Conservation (phyloP, 1,140 invertebrate species). For the Magallana ariakensis region DNA sequence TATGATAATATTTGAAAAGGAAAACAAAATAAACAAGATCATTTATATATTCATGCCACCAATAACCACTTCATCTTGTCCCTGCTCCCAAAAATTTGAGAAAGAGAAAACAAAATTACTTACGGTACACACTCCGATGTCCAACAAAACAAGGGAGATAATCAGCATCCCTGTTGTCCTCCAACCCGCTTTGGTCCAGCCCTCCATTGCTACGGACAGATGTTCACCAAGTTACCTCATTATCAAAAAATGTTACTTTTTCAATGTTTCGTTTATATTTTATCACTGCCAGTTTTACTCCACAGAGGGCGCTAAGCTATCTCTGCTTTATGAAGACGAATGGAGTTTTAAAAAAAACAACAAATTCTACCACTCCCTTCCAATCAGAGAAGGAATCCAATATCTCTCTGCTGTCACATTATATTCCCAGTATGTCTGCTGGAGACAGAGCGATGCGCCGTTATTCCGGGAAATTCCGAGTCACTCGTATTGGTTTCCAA, state of each 20-base stretch:
- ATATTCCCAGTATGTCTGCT: background rate
- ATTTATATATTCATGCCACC: too few relatives aligned
- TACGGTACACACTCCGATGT: background rate
- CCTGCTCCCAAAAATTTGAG: too few relatives aligned
- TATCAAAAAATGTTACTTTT: background rate
- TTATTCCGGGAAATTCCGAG: background rate
- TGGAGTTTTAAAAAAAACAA: background rate
- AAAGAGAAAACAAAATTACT: background rate
- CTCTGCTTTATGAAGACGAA: background rate
- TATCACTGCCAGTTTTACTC: too few relatives aligned
- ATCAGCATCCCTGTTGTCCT: background rate
- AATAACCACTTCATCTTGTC: too few relatives aligned
- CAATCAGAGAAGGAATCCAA: background rate
- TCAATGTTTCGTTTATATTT: too few relatives aligned
- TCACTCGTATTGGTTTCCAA: constrained; percentile 12
- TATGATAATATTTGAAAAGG: too few relatives aligned
- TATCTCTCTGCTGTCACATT: constrained; percentile 1
- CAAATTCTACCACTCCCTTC: background rate
- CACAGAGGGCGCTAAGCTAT: too few relatives aligned
- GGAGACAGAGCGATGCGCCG: background rate
- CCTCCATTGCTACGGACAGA: background rate
- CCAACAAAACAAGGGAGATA: background rate
- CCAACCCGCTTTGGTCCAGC: background rate
- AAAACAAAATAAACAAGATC: too few relatives aligned
- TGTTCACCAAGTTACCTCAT: background rate